Evolutionary conservation across 2,888 invertebrate genomes (phyloP).

Genomic region (Salpingus planirostris): DNA sequence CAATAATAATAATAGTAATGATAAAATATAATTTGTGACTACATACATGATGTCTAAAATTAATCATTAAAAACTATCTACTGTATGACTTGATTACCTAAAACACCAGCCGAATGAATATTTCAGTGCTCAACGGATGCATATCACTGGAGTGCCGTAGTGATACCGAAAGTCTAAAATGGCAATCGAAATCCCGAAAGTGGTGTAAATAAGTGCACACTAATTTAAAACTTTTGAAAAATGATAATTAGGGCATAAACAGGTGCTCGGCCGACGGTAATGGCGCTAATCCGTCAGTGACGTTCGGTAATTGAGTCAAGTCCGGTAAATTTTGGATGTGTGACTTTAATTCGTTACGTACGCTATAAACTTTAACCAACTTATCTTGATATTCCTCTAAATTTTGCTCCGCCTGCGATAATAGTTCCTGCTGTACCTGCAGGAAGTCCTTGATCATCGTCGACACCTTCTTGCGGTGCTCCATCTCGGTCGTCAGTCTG

Average conservation of each 20-base stretch:
- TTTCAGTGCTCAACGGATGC: too few relatives aligned
- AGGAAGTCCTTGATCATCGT: conserved; percentile 84
- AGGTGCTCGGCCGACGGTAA: conserved; percentile 92
- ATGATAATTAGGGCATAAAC: conserved; percentile 59
- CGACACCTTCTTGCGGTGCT: conserved; percentile 76
- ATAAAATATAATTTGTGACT: too few relatives aligned
- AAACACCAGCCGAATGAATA: too few relatives aligned
- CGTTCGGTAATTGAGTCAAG: conserved; percentile 82
- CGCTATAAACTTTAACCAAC: conserved; percentile 74
- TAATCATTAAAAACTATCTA: too few relatives aligned
- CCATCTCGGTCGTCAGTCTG: conserved; percentile 78
- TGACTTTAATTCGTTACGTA: conserved; percentile 81
- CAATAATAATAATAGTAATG: too few relatives aligned
- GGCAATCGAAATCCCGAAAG: too few relatives aligned
- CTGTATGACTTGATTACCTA: too few relatives aligned
- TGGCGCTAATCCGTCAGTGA: conserved; percentile 86
- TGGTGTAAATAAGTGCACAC: too few relatives aligned
- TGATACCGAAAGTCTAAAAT: too few relatives aligned
- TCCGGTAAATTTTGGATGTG: conserved; percentile 93
- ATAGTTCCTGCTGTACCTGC: conserved; percentile 73
- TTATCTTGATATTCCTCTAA: conserved; percentile 87
- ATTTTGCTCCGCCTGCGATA: conserved; percentile 78
- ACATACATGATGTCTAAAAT: too few relatives aligned
- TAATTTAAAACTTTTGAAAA: conserved; percentile 3
- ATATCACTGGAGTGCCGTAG: too few relatives aligned